Conservation (phyloP, 2,113 vertebrate species). For the Pituophis catenifer region DNA sequence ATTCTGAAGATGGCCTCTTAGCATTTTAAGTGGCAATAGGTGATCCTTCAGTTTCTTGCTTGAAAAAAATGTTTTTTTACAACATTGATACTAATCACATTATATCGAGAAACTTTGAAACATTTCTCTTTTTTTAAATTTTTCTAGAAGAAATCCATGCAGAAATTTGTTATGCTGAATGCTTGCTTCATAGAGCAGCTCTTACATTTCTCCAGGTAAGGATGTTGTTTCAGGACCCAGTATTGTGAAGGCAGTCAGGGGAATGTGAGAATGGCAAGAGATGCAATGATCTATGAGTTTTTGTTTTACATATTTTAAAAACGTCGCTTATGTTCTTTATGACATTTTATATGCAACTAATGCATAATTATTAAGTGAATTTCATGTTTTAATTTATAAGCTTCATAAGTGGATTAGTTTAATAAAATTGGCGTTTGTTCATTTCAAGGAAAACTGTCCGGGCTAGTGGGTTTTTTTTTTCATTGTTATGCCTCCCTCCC, state of each 20-base stretch:
- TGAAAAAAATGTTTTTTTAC: background rate
- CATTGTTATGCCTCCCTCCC: background rate
- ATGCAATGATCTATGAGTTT: background rate
- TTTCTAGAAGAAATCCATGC: slow-evolving; percentile 92
- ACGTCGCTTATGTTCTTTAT: background rate
- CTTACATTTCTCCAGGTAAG: slow-evolving; percentile 95
- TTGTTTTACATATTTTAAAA: background rate
- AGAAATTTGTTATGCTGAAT: slow-evolving; percentile 96
- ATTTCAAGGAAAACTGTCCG: background rate
- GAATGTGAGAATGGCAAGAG: background rate
- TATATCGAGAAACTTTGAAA: background rate
- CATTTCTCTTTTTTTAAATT: background rate
- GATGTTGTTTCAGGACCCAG: background rate
- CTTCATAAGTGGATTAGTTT: background rate
- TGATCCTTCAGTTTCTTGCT: background rate
- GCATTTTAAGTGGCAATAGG: background rate
- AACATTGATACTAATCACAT: background rate
- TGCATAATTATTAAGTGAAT: background rate
- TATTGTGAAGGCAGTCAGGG: background rate
- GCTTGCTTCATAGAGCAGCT: slow-evolving; percentile 95
- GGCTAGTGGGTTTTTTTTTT: background rate
- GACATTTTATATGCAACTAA: background rate
- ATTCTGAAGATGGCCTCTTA: background rate
- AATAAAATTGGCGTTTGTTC: background rate
- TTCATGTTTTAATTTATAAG: background rate